Evolutionary conservation across 2,797 vertebrate genomes (phyloP).

Genomic region (Neoniphon sammara): DNA sequence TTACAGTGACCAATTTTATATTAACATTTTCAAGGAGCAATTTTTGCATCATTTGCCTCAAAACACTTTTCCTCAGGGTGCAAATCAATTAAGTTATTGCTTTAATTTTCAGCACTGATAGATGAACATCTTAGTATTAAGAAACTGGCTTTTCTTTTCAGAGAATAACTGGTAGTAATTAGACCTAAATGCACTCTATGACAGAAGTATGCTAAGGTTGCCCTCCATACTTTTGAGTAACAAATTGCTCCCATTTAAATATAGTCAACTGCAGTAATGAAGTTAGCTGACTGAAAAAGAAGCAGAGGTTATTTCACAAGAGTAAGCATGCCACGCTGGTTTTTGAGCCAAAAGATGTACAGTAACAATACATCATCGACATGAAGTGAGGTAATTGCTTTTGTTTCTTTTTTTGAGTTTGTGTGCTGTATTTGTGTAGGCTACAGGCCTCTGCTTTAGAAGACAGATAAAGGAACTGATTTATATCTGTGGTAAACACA

Average conservation of each 20-base stretch:
- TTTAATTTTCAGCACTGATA: conserved; percentile 66
- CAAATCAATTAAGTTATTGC: conserved; percentile 67
- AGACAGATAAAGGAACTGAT: conserved; percentile 48
- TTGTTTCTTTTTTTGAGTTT: conserved; percentile 28
- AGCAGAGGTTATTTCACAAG: conserved; percentile 73
- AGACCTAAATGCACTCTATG: conserved; percentile 67
- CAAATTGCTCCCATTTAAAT: conserved; percentile 78
- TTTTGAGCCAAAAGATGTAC: conserved; percentile 67
- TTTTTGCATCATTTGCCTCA: conserved; percentile 58
- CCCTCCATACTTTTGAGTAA: conserved; percentile 77
- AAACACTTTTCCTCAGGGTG: conserved; percentile 61
- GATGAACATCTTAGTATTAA: conserved; percentile 32
- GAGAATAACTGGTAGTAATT: conserved; percentile 69
- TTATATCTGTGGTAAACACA: conserved; percentile 35
- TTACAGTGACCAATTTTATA: too few relatives aligned
- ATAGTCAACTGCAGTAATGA: conserved; percentile 75
- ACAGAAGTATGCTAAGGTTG: conserved; percentile 76
- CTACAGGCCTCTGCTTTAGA: conserved; percentile 29
- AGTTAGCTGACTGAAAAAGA: conserved; percentile 79
- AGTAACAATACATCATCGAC: conserved; percentile 70
- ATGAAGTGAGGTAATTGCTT: conserved; percentile 17
- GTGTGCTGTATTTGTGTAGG: conserved; percentile 24
- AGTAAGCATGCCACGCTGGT: conserved; percentile 34
- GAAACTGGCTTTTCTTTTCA: conserved; percentile 48
- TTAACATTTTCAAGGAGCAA: conserved; percentile 7